Evolutionary conservation across 2,888 invertebrate species (phyloP), one percentile per base, ranked within the genome.

Genomic region (Stenurella melanura): DNA sequence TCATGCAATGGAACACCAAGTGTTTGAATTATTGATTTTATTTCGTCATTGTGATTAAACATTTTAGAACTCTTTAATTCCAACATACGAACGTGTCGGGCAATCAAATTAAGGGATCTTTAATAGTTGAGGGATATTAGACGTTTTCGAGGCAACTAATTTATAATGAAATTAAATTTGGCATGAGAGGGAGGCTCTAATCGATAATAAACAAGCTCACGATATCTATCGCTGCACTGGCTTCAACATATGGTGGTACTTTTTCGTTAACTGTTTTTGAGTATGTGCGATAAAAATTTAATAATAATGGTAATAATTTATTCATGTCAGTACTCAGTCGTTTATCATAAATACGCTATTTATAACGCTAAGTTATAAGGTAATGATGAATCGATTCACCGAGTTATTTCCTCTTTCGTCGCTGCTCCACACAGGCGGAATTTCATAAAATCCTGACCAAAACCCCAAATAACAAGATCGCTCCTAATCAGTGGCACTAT

Each of bases 1-100:
- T 84, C 85, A 83, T 84, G 83, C 82, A 74, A 84, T 73, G 78
- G 68, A 70, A 75, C 72, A 56, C 74, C 78, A 63, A 81, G 76
- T 79, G 82, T 80, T 77, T 78, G 79, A 78, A 80, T 80, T 81
- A 83, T 83, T 72, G 75, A 76, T 76, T 76, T 76, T 72, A 76
- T 72, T 76, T 67, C 57, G 63, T 57, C 71, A 56, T 75, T 70
- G 64, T 56, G 63, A 70, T 57, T 58, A 30, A 67, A 64, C 42
- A 26, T n/a, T 60, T 19, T 60, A 26, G 42, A 56, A 17, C 15
- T 58, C 19, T 58, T 58, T 50, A 50, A 50, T 50, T 50, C 50
- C 50, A 6, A 50, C 50, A 50, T 15, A 3, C 42, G 12, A 42
- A n/a, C 50, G 50, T 50, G 50, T 6, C 50, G 50, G n/a, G 50